These are phyloP conservation scores for Pipra filicauda DNA, from an alignment of 2,113 vertebrate species.

Conservation along the genomic window DNA sequence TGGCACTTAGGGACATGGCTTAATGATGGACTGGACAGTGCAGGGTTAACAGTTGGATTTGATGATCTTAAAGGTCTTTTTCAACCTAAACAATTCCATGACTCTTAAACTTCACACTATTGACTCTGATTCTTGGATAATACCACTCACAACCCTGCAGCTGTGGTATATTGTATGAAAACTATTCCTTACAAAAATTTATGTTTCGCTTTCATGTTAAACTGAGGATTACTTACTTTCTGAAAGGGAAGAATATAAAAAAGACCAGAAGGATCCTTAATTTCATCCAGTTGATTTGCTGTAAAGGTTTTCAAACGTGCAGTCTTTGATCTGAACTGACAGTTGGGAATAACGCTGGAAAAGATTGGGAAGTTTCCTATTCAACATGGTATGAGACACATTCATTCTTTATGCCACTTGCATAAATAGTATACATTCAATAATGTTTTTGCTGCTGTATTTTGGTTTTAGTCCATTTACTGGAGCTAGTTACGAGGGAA, in stretches of 20 bases:
- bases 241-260: constrained; percentile 98
- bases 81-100: background rate
- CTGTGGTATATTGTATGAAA: accelerated
- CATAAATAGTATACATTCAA: accelerated
- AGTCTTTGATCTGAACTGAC: constrained; percentile 96
- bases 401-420: background rate
- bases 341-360: constrained; percentile 93
- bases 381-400: background rate
- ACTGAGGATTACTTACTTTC: constrained; percentile 76
- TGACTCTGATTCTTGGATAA: background rate
- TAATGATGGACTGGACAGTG: background rate
- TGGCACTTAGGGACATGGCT: background rate
- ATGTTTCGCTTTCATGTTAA: background rate
- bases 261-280: constrained; percentile 96
- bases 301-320: constrained; percentile 97
- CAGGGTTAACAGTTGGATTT: background rate
- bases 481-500: accelerated
- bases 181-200: background rate
- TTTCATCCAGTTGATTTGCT: constrained; percentile 96
- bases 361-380: background rate
- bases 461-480: background rate
- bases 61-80: background rate
- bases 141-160: background rate
- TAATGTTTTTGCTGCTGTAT: background rate
- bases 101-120: background rate